Conservation (phyloP, 2,888 invertebrate genomes). For the Oxycera nigricornis region DNA sequence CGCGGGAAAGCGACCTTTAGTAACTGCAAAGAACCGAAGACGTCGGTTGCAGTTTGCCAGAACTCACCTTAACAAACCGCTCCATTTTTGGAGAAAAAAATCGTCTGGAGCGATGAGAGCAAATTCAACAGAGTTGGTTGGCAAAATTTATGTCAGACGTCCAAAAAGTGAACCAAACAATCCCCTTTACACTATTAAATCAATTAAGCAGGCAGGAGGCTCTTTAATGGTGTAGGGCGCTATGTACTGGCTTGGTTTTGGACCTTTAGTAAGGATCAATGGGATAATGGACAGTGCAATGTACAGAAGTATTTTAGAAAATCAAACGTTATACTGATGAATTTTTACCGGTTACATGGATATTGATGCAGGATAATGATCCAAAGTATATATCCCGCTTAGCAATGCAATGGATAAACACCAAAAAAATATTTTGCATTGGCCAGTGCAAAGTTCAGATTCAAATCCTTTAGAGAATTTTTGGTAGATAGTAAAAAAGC, state of each 20-base stretch:
- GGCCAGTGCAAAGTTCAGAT: background rate
- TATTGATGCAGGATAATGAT: background rate
- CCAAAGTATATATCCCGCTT: background rate
- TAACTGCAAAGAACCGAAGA: too few species aligned
- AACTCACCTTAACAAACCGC: too few species aligned
- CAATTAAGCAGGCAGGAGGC: too few species aligned
- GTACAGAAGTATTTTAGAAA: background rate
- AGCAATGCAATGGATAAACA: background rate
- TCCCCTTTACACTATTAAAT: background rate
- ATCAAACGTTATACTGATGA: background rate
- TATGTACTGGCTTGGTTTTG: background rate
- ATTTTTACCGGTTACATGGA: background rate
- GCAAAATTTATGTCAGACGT: background rate
- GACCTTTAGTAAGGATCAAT: background rate
- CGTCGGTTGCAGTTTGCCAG: too few species aligned
- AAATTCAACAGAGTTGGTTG: background rate
- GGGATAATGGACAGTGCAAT: background rate
- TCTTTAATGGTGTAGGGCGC: too few species aligned
- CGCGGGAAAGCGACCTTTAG: too few species aligned
- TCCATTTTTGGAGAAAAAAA: too few species aligned
- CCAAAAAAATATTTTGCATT: background rate
- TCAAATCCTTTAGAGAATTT: background rate
- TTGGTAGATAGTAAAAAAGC: background rate
- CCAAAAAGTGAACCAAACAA: background rate
- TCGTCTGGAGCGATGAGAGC: background rate